Percentiles rank a stretch among this genome's conserved stretches.
Conservation (phyloP, 2,113 vertebrate species). For the Nyctibius bracteatus region DNA sequence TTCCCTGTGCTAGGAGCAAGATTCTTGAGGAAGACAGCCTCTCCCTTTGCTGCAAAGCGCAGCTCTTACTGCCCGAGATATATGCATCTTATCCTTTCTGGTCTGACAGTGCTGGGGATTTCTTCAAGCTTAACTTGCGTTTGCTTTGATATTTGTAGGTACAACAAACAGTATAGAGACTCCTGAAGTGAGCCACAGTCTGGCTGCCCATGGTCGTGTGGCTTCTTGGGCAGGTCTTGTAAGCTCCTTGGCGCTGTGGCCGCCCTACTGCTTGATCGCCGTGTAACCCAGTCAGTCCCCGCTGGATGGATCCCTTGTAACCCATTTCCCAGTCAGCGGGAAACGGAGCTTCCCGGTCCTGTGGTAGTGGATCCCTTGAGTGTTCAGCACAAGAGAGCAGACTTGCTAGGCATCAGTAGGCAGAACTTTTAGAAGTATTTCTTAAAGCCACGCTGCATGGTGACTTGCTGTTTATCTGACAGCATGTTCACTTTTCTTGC, state of each 20-base stretch:
- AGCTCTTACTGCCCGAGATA: neutral
- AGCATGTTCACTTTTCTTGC: neutral
- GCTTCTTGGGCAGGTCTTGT: neutral
- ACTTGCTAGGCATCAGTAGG: neutral
- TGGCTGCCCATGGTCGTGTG: neutral
- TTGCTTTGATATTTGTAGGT: neutral
- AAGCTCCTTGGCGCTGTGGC: neutral
- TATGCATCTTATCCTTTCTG: neutral
- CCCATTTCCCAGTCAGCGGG: neutral
- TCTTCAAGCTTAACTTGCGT: neutral
- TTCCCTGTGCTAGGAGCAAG: neutral
- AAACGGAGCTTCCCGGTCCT: neutral
- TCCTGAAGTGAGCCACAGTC: neutral
- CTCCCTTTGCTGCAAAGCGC: constrained; percentile 19
- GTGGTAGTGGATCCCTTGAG: neutral
- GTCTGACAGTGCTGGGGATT: neutral
- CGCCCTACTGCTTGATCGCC: neutral
- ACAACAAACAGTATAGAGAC: neutral
- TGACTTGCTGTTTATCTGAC: neutral
- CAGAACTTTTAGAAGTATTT: neutral
- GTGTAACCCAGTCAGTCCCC: neutral
- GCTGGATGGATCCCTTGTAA: neutral
- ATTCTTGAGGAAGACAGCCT: neutral
- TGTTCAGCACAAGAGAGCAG: neutral
- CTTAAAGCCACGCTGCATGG: neutral